phyloP scores from a whole-genome alignment of 2,797 vertebrate species.

The Poeciliopsis infans region DNA sequence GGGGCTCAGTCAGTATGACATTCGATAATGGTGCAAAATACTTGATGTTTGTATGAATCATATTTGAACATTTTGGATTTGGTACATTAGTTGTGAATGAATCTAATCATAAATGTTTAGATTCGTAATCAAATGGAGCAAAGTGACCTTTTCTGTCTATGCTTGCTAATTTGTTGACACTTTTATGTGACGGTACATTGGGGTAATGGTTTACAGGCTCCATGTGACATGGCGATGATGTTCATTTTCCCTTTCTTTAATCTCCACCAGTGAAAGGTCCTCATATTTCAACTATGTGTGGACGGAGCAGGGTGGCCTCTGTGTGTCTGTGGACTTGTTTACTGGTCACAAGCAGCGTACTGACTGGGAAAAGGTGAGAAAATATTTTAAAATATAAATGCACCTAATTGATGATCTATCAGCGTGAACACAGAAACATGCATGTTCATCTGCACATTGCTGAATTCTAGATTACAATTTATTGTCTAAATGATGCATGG shows the following conservation, averaged over 20 bases:
- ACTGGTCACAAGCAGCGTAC: conserved; percentile 79
- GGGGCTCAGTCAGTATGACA: conserved; percentile 47
- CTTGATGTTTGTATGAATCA: conserved; percentile 38
- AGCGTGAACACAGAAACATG: background rate
- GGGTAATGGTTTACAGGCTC: conserved; percentile 19
- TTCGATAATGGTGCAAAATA: conserved; percentile 53
- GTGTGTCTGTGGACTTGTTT: conserved; percentile 90
- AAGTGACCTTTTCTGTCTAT: background rate
- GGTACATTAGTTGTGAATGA: conserved; percentile 47
- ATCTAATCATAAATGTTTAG: conserved; percentile 33
- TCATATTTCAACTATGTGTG: conserved; percentile 86
- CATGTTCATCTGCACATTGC: background rate
- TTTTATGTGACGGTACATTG: conserved; percentile 21
- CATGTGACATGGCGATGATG: conserved; percentile 29
- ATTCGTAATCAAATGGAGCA: conserved; percentile 20
- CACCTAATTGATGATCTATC: background rate
- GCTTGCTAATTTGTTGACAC: conserved; percentile 21
- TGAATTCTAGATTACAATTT: background rate
- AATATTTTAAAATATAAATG: conserved; percentile 5
- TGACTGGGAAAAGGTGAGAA: conserved; percentile 91
- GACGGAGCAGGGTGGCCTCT: conserved; percentile 81
- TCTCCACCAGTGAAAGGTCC: conserved; percentile 82
- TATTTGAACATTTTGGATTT: conserved; percentile 49
- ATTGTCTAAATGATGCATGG: background rate
- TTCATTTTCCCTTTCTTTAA: conserved; percentile 47